These are phyloP conservation scores for Myripristis jacobus DNA, from an alignment of 2,797 vertebrate genomes.

Conservation along the genomic window DNA sequence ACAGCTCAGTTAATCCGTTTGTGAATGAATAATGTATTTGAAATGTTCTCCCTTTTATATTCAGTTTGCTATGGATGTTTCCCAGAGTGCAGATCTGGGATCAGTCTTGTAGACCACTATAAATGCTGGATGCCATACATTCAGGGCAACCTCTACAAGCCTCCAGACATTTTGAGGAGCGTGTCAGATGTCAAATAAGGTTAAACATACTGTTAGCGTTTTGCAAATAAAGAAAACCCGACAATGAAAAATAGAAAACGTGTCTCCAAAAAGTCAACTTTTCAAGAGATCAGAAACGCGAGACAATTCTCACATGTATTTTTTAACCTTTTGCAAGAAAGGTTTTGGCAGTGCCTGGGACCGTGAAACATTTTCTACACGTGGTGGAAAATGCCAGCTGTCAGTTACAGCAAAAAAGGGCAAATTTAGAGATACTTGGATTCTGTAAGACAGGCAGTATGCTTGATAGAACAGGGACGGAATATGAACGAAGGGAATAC, in stretches of 20 bases:
- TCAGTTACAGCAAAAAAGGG: slow-evolving; percentile 37
- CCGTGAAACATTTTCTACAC: background rate
- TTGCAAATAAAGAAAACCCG: background rate
- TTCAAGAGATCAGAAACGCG: background rate
- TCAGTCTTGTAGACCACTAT: background rate
- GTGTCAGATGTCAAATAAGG: background rate
- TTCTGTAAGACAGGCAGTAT: slow-evolving; percentile 9
- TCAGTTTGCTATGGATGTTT: background rate
- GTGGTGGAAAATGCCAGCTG: slow-evolving; percentile 47
- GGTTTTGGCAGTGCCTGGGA: slow-evolving; percentile 19
- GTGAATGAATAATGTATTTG: background rate
- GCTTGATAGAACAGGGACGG: too few relatives aligned
- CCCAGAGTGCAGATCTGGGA: background rate
- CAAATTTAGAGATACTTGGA: slow-evolving; percentile 37
- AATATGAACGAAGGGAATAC: too few relatives aligned
- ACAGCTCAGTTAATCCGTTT: background rate
- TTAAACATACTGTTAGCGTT: background rate
- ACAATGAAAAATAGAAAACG: slow-evolving; percentile 7
- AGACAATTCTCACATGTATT: slow-evolving; percentile 3
- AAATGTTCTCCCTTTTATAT: too few relatives aligned
- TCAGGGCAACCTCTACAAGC: background rate
- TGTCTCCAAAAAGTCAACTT: background rate
- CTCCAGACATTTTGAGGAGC: background rate
- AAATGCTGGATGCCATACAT: background rate
- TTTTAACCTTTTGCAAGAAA: slow-evolving; percentile 52